A percentile compares a stretch with the other conserved stretches of the same genome.
Conservation (phyloP, 2,888 invertebrate genomes). For the Psylliodes chrysocephalus region DNA sequence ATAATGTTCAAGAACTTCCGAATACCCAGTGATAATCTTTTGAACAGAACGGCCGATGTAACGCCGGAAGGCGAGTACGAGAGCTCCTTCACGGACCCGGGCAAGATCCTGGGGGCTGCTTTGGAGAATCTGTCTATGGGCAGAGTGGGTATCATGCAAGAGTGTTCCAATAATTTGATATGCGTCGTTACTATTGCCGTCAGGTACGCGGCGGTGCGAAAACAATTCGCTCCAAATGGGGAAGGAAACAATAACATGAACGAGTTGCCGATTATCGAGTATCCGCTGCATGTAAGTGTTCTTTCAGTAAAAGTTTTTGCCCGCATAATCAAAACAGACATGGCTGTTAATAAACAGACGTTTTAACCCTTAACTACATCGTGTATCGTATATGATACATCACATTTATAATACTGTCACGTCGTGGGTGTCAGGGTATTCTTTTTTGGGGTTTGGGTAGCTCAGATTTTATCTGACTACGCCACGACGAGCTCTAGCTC, state of each 20-base stretch:
- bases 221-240: constrained; percentile 74
- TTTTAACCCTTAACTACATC: too few species aligned
- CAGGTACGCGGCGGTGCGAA: constrained; percentile 81
- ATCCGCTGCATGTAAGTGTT: constrained; percentile 79
- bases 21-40: constrained; percentile 84
- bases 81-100: constrained; percentile 90
- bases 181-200: constrained; percentile 80
- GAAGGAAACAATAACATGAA: constrained; percentile 58
- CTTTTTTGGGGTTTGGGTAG: too few species aligned
- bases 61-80: constrained; percentile 88
- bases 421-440: too few species aligned
- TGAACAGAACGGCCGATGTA: constrained; percentile 91
- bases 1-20: constrained; percentile 88
- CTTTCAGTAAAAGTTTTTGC: too few species aligned
- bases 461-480: too few species aligned
- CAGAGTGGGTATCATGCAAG: constrained; percentile 77
- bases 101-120: constrained; percentile 84
- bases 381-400: too few species aligned
- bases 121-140: constrained; percentile 89
- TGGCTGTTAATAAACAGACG: too few species aligned
- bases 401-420: too few species aligned
- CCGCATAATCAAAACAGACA: too few species aligned
- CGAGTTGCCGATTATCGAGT: constrained; percentile 84
- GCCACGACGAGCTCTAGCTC: too few species aligned
- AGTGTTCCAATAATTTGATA: constrained; percentile 74